A percentile compares a stretch with the other conserved stretches of the same genome.
phyloP scores from a whole-genome alignment of 1,140 invertebrate genomes.

The Trichomalopsis sarcophagae region DNA sequence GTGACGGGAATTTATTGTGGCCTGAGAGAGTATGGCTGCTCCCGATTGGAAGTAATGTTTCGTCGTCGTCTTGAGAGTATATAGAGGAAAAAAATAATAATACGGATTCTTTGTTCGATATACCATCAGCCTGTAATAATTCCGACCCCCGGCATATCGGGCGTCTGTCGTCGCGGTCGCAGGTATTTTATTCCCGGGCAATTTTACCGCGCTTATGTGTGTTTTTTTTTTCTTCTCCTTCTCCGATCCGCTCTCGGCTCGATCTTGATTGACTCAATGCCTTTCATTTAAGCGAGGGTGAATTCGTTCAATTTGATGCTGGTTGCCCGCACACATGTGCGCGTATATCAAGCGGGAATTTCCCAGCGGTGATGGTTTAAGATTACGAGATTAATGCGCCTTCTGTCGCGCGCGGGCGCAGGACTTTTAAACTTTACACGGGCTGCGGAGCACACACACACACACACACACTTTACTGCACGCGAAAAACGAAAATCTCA shows the following conservation, averaged over 20 bases:
- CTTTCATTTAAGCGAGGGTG: conserved; percentile 33
- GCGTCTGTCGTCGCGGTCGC: not conserved
- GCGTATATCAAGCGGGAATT: not conserved
- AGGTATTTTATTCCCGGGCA: conserved; percentile 36
- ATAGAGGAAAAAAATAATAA: too few relatives aligned
- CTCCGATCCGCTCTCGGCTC: not conserved
- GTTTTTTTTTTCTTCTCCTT: not conserved
- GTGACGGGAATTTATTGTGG: not conserved
- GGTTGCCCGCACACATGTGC: conserved; percentile 24
- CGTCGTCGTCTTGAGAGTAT: not conserved
- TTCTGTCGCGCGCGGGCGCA: not conserved
- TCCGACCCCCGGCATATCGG: not conserved
- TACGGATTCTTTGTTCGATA: too few relatives aligned
- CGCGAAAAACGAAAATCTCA: too few relatives aligned
- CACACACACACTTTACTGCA: too few relatives aligned
- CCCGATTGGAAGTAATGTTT: not conserved
- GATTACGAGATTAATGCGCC: conserved; percentile 19
- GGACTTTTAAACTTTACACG: not conserved
- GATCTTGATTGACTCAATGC: conserved; percentile 41
- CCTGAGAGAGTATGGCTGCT: not conserved
- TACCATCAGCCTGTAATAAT: not conserved
- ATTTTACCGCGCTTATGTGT: not conserved
- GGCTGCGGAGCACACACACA: too few relatives aligned
- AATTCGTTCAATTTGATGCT: conserved; percentile 45
- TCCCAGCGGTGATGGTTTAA: not conserved